A percentile compares a stretch with the other conserved stretches of the same genome.
Conservation (phyloP, 2,113 vertebrate genomes). For the Zosterops pallidus region DNA sequence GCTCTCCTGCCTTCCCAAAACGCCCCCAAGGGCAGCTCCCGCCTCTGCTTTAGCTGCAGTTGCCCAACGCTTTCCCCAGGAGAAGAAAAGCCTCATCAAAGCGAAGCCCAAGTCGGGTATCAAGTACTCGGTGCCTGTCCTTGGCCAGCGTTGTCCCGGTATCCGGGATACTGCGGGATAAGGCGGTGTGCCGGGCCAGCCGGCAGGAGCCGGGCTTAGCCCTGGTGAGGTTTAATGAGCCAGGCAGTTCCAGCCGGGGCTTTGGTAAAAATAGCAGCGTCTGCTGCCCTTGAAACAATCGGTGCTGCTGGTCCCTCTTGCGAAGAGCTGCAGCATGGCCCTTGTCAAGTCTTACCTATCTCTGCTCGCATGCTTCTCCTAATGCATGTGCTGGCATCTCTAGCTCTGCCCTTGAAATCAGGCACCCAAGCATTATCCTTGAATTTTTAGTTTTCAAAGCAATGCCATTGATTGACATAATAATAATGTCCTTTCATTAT, state of each 20-base stretch:
- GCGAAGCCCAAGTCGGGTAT: not conserved
- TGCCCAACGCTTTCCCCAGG: not conserved
- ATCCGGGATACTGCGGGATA: not conserved
- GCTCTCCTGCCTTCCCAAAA: not conserved
- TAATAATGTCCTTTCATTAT: not conserved
- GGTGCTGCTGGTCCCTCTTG: not conserved
- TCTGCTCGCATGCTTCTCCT: not conserved
- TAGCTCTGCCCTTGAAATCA: not conserved
- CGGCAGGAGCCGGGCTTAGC: not conserved
- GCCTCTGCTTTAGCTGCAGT: not conserved
- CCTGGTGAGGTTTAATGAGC: not conserved
- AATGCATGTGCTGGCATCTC: not conserved
- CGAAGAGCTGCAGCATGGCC: not conserved
- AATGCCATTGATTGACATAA: not conserved
- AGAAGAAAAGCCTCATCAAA: not conserved
- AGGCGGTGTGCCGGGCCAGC: not conserved
- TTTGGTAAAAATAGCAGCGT: conserved; percentile 55
- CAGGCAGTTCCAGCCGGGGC: not conserved
- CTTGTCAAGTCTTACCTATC: not conserved
- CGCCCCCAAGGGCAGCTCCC: conserved; percentile 17
- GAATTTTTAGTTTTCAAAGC: conserved; percentile 8
- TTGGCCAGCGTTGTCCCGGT: not conserved
- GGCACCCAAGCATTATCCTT: not conserved
- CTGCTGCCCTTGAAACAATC: conserved; percentile 51
- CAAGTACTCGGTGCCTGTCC: not conserved